These are phyloP conservation scores for Mystacornis crossleyi DNA, from an alignment of 2,113 vertebrate species.

Conservation along the genomic window DNA sequence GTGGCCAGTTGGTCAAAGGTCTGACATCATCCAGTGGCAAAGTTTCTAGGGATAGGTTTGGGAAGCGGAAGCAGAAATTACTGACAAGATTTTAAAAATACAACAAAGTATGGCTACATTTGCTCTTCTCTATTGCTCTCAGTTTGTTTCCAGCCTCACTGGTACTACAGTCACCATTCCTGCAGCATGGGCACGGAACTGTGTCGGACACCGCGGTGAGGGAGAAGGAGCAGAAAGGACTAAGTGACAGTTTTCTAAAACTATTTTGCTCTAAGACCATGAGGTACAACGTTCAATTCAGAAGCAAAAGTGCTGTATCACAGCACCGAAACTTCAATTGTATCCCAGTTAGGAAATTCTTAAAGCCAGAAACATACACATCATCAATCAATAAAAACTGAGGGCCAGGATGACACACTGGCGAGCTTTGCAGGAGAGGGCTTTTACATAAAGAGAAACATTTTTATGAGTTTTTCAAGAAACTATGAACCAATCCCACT, in stretches of 20 bases:
- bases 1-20: constrained; percentile 78
- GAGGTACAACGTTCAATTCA: constrained; percentile 37
- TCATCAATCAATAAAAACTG: background rate
- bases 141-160: constrained; percentile 29
- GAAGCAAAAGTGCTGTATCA: constrained; percentile 26
- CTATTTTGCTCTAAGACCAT: constrained; percentile 37
- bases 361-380: constrained; percentile 30
- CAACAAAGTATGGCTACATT: constrained; percentile 28
- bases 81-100: constrained; percentile 33
- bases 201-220: background rate
- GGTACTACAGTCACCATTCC: background rate
- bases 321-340: constrained; percentile 10
- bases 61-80: constrained; percentile 70
- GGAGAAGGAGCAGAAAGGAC: constrained; percentile 18
- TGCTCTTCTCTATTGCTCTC: constrained; percentile 41
- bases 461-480: constrained; percentile 1
- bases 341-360: background rate
- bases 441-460: constrained; percentile 5
- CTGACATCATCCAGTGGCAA: constrained; percentile 72
- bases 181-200: background rate
- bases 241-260: constrained; percentile 12
- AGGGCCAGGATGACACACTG: background rate
- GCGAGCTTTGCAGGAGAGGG: constrained; percentile 27
- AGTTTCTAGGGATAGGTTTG: constrained; percentile 65
- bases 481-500: constrained; percentile 51